Evolutionary conservation across 2,888 invertebrate species (phyloP).

Genomic region (Anoplius nigerrimus): DNA sequence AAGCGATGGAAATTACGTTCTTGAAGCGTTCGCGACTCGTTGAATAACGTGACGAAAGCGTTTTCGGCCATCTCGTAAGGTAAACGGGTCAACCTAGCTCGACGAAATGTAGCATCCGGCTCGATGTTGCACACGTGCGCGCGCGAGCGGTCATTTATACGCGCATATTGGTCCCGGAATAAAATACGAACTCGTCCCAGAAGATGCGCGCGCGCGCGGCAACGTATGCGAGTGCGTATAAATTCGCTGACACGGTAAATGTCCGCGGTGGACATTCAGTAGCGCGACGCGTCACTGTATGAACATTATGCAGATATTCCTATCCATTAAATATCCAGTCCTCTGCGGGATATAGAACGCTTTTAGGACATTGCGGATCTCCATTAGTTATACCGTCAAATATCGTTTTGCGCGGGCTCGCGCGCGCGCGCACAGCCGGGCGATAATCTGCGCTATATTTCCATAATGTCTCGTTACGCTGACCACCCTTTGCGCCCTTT

Average conservation of each 20-base stretch:
- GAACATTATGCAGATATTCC: conserved; percentile 44
- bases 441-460: conserved; percentile 17
- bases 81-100: no score
- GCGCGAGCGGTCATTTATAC: not conserved
- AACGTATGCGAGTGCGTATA: conserved; percentile 18
- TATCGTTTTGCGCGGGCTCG: conserved; percentile 4
- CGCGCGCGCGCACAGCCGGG: not conserved
- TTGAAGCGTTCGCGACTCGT: no score
- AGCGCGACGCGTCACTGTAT: conserved; percentile 29
- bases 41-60: no score
- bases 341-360: conserved; percentile 7
- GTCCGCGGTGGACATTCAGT: conserved; percentile 5
- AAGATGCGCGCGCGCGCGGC: not conserved
- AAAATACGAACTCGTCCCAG: conserved; percentile 1
- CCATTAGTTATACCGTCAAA: conserved; percentile 31
- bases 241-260: conserved; percentile 18
- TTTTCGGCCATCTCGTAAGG: no score
- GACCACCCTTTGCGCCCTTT: not conserved
- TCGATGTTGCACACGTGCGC: not conserved
- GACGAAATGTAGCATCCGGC: not conserved
- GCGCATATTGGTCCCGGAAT: no score
- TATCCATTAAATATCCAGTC: conserved; percentile 39
- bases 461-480: conserved; percentile 29
- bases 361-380: conserved; percentile 36
- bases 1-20: no score